phyloP scores from a whole-genome alignment of 2,113 vertebrate species.

The Gymnocephalus cernua region DNA sequence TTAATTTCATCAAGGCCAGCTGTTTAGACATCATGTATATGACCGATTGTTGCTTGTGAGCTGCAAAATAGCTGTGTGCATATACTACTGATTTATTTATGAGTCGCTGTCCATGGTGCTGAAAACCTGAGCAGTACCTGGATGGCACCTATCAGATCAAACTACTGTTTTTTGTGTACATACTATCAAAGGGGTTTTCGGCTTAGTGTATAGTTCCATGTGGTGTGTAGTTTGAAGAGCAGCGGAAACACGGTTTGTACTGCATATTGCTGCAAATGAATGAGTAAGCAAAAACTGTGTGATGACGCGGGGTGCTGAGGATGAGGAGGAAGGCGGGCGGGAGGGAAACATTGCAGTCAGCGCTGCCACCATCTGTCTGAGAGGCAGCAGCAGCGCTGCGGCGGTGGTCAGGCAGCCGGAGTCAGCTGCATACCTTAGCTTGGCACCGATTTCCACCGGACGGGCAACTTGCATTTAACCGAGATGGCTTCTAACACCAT shows the following conservation, averaged over 20 bases:
- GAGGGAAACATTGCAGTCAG: slow-evolving; percentile 68
- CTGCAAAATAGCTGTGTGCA: background rate
- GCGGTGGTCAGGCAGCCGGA: slow-evolving; percentile 47
- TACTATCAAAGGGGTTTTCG: rapidly evolving
- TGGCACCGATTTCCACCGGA: slow-evolving; percentile 35
- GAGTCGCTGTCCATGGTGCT: slow-evolving; percentile 78
- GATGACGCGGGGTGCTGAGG: slow-evolving; percentile 67
- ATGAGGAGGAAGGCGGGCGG: slow-evolving; percentile 39
- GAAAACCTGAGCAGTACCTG: slow-evolving; percentile 36
- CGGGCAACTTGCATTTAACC: slow-evolving; percentile 17
- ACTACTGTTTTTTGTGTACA: background rate
- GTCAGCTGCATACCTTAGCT: slow-evolving; percentile 38
- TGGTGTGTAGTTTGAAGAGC: slow-evolving; percentile 1
- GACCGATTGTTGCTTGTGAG: background rate
- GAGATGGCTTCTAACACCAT: slow-evolving; percentile 79
- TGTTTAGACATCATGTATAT: background rate
- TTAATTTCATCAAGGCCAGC: background rate
- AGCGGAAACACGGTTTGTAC: background rate
- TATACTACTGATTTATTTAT: background rate
- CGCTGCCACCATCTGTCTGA: slow-evolving; percentile 58
- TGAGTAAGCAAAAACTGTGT: slow-evolving; percentile 70
- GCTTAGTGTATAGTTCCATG: background rate
- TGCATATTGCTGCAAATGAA: slow-evolving; percentile 56
- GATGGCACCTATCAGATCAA: background rate
- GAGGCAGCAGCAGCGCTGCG: slow-evolving; percentile 62